These are phyloP conservation scores for Dysmachus trigonus DNA, from an alignment of 2,888 invertebrate genomes.

Conservation along the genomic window DNA sequence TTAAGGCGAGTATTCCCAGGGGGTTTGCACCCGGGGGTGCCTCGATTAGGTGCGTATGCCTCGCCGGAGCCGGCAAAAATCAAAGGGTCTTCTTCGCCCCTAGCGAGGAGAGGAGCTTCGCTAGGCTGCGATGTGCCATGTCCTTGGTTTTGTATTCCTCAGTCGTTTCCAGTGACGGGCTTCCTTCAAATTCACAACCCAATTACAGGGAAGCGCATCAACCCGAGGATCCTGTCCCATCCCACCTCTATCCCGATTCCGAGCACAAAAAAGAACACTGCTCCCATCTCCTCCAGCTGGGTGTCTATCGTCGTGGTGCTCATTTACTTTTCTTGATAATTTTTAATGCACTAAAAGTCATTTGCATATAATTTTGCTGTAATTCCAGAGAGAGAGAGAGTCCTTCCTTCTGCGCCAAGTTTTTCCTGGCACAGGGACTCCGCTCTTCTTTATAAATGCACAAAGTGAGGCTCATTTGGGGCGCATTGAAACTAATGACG, in stretches of 20 bases:
- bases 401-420: constrained; percentile 14
- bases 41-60: not conserved
- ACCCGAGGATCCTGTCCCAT: not conserved
- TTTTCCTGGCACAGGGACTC: constrained; percentile 4
- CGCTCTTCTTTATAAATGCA: constrained; percentile 12
- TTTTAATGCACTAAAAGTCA: constrained; percentile 42
- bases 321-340: constrained; percentile 39
- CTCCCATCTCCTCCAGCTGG: not conserved
- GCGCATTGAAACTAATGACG: constrained; percentile 42
- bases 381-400: constrained; percentile 15
- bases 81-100: not conserved
- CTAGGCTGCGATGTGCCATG: not conserved
- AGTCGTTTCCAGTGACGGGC: not conserved
- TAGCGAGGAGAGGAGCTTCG: not conserved
- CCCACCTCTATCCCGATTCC: not conserved
- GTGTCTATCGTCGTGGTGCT: constrained; percentile 21
- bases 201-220: not conserved
- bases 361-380: constrained; percentile 38
- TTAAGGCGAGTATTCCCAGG: constrained; percentile 11
- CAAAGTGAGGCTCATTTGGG: constrained; percentile 40
- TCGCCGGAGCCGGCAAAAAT: not conserved
- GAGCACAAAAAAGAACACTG: not conserved
- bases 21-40: not conserved
- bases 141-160: not conserved
- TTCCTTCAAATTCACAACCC: not conserved